A percentile compares a stretch with the other conserved stretches of the same genome.
These are phyloP conservation scores for Drosophila erecta DNA, from an alignment of 1,140 invertebrate genomes.

Conservation along the genomic window DNA sequence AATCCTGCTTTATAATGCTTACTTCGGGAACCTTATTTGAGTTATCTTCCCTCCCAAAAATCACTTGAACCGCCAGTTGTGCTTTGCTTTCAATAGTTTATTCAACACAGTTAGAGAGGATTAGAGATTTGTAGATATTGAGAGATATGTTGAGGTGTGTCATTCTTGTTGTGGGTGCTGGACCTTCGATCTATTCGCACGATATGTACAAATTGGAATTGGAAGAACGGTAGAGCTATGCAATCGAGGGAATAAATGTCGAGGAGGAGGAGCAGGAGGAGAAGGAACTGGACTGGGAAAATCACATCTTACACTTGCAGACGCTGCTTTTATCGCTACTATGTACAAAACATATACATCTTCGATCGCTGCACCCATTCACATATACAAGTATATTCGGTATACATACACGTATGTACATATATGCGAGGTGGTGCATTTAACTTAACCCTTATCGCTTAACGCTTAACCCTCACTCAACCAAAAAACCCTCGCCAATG, in stretches of 20 bases:
- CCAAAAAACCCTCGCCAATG: conserved; percentile 48
- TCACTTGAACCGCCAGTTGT: conserved; percentile 22
- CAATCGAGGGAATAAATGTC: conserved; percentile 42
- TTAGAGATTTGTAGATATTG: conserved; percentile 58
- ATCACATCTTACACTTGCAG: conserved; percentile 33
- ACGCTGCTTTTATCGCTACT: conserved; percentile 44
- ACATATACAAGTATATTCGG: conserved; percentile 8
- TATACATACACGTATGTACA: conserved; percentile 7
- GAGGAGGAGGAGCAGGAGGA: conserved; percentile 15
- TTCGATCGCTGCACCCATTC: conserved; percentile 24
- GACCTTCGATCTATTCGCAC: conserved; percentile 25
- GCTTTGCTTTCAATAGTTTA: conserved; percentile 68
- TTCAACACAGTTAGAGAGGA: conserved; percentile 68
- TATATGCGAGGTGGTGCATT: conserved; percentile 1
- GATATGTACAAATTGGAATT: conserved; percentile 67
- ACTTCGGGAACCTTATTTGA: not conserved
- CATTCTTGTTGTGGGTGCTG: conserved; percentile 13
- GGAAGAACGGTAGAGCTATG: conserved; percentile 39
- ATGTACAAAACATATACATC: conserved; percentile 55
- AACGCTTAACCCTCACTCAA: conserved; percentile 27
- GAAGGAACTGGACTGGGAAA: conserved; percentile 27
- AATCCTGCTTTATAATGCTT: not conserved
- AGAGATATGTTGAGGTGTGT: conserved; percentile 59
- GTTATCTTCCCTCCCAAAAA: conserved; percentile 35
- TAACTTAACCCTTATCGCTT: conserved; percentile 32